phyloP scores from a whole-genome alignment of 2,113 vertebrate species.

The human region GRCh38 chr18:43460501-43461000 shows the following conservation, averaged over 20 bases:
- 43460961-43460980: not conserved
- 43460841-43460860: not conserved
- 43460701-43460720: not conserved
- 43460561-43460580: not conserved
- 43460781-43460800: not conserved
- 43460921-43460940: not conserved
- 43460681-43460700: not conserved
- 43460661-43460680: not conserved
- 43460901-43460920: not conserved
- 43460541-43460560: not conserved
- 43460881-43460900: not conserved
- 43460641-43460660: not conserved
- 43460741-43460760: not conserved
- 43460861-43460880: not conserved
- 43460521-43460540: not conserved
- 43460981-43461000: not conserved
- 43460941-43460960: not conserved
- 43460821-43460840: not conserved
- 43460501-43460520: not conserved
- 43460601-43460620: not conserved
- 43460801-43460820: not conserved
- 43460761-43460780: not conserved
- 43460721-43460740: not conserved
- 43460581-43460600: not conserved
- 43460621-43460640: not conserved